Percentiles rank a stretch among this genome's conserved stretches.
Conservation (phyloP, 2,113 vertebrate genomes). For the Hirundichthys speculiger region DNA sequence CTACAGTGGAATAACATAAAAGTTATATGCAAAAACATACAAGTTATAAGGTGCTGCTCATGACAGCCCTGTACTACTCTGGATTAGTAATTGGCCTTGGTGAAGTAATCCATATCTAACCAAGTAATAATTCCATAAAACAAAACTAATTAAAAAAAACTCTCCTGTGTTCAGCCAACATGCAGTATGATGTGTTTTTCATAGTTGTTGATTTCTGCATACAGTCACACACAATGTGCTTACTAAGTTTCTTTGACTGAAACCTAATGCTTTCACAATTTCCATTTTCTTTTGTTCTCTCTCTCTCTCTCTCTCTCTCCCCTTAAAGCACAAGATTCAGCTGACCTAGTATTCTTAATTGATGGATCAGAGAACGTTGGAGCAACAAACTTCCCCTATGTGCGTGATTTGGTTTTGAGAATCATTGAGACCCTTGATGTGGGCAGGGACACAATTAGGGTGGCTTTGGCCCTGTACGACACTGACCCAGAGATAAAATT, state of each 20-base stretch:
- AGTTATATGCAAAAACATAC: neutral
- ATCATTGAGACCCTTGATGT: constrained; percentile 91
- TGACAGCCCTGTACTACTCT: too few species aligned
- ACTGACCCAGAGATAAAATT: constrained; percentile 86
- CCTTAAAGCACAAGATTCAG: constrained; percentile 93
- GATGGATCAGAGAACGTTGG: constrained; percentile 98
- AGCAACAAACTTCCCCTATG: constrained; percentile 89
- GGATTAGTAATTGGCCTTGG: too few species aligned
- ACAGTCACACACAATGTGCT: constrained; percentile 81
- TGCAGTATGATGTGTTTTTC: constrained; percentile 88
- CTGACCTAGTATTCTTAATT: constrained; percentile 99
- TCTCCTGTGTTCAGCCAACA: constrained; percentile 89
- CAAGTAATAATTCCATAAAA: neutral
- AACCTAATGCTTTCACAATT: constrained; percentile 91
- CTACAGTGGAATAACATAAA: neutral
- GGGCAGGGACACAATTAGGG: constrained; percentile 88
- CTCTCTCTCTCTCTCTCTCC: constrained; percentile 74
- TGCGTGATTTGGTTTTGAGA: constrained; percentile 93
- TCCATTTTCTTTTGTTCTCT: constrained; percentile 87
- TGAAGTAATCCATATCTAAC: too few species aligned
- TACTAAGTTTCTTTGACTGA: constrained; percentile 81
- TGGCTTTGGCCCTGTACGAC: constrained; percentile 92
- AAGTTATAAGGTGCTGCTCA: neutral
- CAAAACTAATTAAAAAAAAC: neutral
- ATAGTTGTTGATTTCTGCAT: constrained; percentile 84